phyloP scores from a whole-genome alignment of 2,797 vertebrate species.

The Epinephelus awoara region DNA sequence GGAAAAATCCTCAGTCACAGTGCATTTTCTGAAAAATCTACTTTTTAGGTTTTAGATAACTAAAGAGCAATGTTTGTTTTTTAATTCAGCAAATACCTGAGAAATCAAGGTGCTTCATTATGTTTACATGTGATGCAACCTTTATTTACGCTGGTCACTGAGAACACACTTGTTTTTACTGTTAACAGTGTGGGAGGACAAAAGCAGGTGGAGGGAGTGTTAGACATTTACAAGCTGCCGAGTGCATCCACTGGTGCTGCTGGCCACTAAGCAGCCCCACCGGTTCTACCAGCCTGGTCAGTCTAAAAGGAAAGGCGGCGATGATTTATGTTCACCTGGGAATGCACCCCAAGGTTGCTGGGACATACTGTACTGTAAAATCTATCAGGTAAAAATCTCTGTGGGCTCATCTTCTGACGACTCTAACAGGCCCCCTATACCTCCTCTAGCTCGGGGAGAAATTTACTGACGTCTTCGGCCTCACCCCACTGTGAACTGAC shows the following conservation, averaged over 20 bases:
- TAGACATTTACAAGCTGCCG: conserved; percentile 22
- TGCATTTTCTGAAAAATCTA: background rate
- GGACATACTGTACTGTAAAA: conserved; percentile 46
- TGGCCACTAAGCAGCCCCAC: conserved; percentile 23
- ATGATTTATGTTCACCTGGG: conserved; percentile 48
- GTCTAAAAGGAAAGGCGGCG: conserved; percentile 13
- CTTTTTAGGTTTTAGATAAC: background rate
- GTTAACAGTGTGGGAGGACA: background rate
- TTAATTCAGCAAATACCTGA: background rate
- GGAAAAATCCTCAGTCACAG: background rate
- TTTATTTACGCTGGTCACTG: background rate
- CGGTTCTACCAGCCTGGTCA: conserved; percentile 34
- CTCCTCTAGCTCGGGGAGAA: conserved; percentile 26
- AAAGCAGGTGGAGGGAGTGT: conserved; percentile 1
- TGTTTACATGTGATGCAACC: background rate
- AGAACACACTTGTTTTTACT: conserved; percentile 4
- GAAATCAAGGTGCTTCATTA: background rate
- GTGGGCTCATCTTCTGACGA: conserved; percentile 52
- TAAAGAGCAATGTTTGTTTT: background rate
- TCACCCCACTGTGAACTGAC: conserved; percentile 51
- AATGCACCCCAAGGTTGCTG: conserved; percentile 37
- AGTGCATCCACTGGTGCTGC: conserved; percentile 7
- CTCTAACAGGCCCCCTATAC: conserved; percentile 54
- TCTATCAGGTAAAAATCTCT: conserved; percentile 44
- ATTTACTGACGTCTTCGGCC: conserved; percentile 36